These are phyloP conservation scores for Limnothrissa miodon DNA, from an alignment of 2,113 vertebrate genomes.

Conservation along the genomic window DNA sequence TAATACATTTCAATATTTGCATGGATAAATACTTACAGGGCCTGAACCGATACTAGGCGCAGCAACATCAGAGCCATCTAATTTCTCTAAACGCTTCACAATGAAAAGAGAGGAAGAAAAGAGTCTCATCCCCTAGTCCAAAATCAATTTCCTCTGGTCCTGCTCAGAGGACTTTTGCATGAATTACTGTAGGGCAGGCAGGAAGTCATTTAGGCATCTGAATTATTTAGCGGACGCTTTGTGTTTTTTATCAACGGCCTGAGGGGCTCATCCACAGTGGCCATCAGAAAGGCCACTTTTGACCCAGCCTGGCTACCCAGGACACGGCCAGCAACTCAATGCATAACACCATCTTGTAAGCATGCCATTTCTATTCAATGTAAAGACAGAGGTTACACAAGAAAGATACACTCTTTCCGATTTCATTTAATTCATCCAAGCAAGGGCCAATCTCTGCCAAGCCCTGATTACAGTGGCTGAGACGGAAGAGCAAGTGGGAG, in stretches of 20 bases:
- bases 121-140: not conserved
- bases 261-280: not conserved
- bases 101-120: not conserved
- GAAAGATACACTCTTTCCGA: too few species aligned
- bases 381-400: too few species aligned
- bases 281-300: not conserved
- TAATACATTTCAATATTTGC: too few species aligned
- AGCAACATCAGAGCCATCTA: not conserved
- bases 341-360: not conserved
- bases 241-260: not conserved
- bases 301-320: not conserved
- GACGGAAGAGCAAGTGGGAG: not conserved
- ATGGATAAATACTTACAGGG: not conserved
- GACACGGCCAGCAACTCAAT: not conserved
- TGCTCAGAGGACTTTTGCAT: not conserved
- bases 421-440: too few species aligned
- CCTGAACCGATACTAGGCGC: too few species aligned
- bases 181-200: not conserved
- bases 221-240: slow-evolving; percentile 1
- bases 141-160: not conserved
- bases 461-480: not conserved
- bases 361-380: too few species aligned
- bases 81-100: not conserved
- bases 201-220: not conserved
- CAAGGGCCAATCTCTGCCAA: not conserved